phyloP scores from a whole-genome alignment of 2,797 vertebrate species.

The Adrianichthys oophorus region DNA sequence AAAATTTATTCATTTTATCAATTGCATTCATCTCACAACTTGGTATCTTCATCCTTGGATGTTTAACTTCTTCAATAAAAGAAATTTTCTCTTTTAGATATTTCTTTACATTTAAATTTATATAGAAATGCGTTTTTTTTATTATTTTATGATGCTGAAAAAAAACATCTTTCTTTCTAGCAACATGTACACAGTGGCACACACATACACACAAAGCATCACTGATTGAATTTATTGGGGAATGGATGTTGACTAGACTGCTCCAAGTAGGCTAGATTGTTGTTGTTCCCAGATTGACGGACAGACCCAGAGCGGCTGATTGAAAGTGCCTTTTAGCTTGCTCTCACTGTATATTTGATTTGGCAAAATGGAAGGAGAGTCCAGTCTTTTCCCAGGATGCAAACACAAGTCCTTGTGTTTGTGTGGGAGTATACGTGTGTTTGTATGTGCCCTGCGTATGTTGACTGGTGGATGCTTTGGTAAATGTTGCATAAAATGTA shows the following conservation, averaged over 20 bases:
- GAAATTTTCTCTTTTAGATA: constrained; percentile 47
- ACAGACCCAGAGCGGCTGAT: constrained; percentile 76
- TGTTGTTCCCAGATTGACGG: constrained; percentile 79
- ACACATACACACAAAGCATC: constrained; percentile 55
- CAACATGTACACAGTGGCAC: constrained; percentile 25
- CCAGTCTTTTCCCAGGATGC: constrained; percentile 76
- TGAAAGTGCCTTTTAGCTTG: constrained; percentile 82
- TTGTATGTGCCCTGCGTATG: constrained; percentile 42
- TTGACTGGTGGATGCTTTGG: constrained; percentile 59
- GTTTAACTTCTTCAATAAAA: constrained; percentile 37
- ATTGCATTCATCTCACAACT: constrained; percentile 17
- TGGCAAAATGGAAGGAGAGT: constrained; percentile 79
- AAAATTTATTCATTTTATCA: constrained; percentile 32
- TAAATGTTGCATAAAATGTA: constrained; percentile 75
- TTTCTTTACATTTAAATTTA: constrained; percentile 14
- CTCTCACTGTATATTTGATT: constrained; percentile 82
- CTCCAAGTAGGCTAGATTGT: constrained; percentile 78
- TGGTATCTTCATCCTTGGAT: constrained; percentile 28
- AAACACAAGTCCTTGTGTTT: constrained; percentile 68
- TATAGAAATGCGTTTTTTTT: constrained; percentile 13
- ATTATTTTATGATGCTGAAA: constrained; percentile 47
- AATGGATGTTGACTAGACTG: constrained; percentile 80
- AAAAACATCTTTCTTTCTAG: constrained; percentile 30
- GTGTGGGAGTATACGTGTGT: constrained; percentile 51
- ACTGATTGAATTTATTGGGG: constrained; percentile 80